phyloP scores from a whole-genome alignment of 1,140 invertebrate species.

The Himalopsyche phryganea region DNA sequence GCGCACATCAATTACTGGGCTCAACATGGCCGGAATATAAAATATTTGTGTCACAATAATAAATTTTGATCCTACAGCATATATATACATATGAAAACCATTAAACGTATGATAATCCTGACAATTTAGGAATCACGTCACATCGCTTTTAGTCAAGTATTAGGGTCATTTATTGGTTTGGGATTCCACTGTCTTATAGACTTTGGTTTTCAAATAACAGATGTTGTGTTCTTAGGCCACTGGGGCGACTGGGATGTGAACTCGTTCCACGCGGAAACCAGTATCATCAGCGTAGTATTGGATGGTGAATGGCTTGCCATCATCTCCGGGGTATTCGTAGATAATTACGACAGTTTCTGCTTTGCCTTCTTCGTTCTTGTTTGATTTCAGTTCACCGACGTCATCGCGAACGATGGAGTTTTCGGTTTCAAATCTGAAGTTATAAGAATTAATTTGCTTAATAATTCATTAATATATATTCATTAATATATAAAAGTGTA shows the following conservation, averaged over 20 bases:
- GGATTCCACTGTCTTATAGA: too few species aligned
- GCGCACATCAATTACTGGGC: too few species aligned
- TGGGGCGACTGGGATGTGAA: slow-evolving; percentile 64
- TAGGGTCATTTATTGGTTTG: too few species aligned
- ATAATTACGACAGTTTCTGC: slow-evolving; percentile 42
- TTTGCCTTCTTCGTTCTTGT: slow-evolving; percentile 45
- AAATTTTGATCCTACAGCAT: not conserved
- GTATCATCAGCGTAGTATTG: slow-evolving; percentile 77
- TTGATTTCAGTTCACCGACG: slow-evolving; percentile 41
- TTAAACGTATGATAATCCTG: not conserved
- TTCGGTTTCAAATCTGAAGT: slow-evolving; percentile 43
- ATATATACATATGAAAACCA: not conserved
- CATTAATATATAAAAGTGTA: too few species aligned
- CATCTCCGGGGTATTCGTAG: slow-evolving; percentile 66
- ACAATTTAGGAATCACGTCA: slow-evolving; percentile 16
- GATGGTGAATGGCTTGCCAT: slow-evolving; percentile 65
- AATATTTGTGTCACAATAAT: too few species aligned
- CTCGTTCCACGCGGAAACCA: slow-evolving; percentile 71
- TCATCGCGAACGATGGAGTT: slow-evolving; percentile 40
- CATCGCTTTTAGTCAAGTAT: not conserved
- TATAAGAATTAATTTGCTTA: not conserved
- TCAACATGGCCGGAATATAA: too few species aligned
- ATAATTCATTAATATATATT: too few species aligned
- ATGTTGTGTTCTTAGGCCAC: not conserved
- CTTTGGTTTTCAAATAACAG: too few species aligned